Evolutionary conservation across 2,888 invertebrate genomes (phyloP), one percentile per base, ranked within the genome.

Genomic region (Sphaerophoria rueppellii): DNA sequence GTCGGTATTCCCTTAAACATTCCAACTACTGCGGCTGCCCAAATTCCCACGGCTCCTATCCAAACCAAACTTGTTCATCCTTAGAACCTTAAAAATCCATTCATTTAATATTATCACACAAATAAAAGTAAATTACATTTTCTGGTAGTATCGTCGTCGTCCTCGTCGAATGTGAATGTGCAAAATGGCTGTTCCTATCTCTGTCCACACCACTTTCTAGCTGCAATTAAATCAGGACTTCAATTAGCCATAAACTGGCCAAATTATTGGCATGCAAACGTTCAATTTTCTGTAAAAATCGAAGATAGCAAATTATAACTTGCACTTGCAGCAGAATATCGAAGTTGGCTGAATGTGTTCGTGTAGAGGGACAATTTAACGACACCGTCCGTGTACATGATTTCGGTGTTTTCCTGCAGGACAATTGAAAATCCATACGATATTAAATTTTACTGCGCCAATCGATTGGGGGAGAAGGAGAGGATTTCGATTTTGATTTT

Each of bases 201-300:
- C 71, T 48, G 58, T 55, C 60, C 67, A 81, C 46, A 67, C 7
- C 43, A 57, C 58, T 76, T 72, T 77, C 50, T 43, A 63, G 48
- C 65, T 73, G 63, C 81, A 85, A 85, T 85, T 85, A 85, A 85
- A 81, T 85, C 81, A 70, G 69, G 77, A 77, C 81, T 85, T 81
- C 81, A 85, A 81, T 81, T 81, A 81, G 85, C 85, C 70, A 81
- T 85, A 77, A 85, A 85, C 76, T 85, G 81, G 73, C 48, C 63
- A 65, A 85, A 81, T 76, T 85, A 85, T 81, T 69, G 24, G 80
- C 76, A 76, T 76, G 80, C 83, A 80, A 76, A 80, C 76, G 65
- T 60, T 69, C 69, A 52, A 75, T 75, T 80, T 85, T 69, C 61
- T 16, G 34, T 24, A 50, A 7, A 50, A 61, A 80, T 76, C 69